Base-by-base conservation (phyloP, 2,888 invertebrate species). In the Apamea sordens region DNA sequence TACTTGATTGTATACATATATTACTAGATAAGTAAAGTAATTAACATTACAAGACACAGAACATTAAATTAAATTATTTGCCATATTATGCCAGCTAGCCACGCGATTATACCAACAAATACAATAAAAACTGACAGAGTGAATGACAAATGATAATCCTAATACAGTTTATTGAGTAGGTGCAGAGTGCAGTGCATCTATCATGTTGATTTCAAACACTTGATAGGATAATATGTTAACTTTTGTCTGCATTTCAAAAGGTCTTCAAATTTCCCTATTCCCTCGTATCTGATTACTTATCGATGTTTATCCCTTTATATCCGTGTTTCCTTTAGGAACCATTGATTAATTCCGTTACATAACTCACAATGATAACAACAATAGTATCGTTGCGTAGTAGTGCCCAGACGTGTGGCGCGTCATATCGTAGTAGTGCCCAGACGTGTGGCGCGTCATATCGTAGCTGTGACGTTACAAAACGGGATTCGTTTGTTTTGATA, bases 401-500 rank as follows among this genome's bases (percentile, higher is more conserved):
- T n/a, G 56, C 10, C 59, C 67, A 67, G 82, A 71, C 85, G 80
- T 36, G 50, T 3, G 24, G 50, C 69, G 69, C 79, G 82, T 81
- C 82, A 56, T 32, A 59, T 61, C 74, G 72, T 65, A 15, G 47
- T 59, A 24, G 44, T n/a, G 56, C 10, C 59, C 67, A 67, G 82
- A 71, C 85, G 80, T 36, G 50, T 3, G 24, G 50, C 69, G 69
- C 79, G 82, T 81, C 82, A 56, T 32, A 59, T 61, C 74, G 72
- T 65, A 15, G 47, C 70, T 65, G 80, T 87, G 85, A 80, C 88
- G 88, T 86, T 76, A 75, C 88, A 53, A 36, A 64, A 64, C 85
- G 80, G 88, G 77, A 84, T 67, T 28, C 77, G 75, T 41, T 71
- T 50, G 80, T 67, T 47, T 24, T 56, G 53, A 36, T 61, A 61